Evolutionary conservation across 2,888 invertebrate genomes (phyloP), one percentile per base, ranked within the genome.

Genomic region (Caenorhabditis zanzibari): DNA sequence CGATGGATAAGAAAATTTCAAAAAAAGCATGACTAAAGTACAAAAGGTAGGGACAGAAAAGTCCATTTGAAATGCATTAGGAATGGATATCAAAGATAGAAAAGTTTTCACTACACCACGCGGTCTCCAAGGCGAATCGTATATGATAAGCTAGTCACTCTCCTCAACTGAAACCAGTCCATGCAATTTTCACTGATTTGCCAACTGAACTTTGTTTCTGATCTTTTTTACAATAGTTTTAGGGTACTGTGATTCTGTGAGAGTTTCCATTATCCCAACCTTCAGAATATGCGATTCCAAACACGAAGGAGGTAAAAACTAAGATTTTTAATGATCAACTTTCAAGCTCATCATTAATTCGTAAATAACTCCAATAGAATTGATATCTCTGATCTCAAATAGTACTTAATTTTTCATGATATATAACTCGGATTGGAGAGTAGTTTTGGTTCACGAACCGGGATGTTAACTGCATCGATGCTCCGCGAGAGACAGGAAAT

Each of bases 281-380:
- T 14, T 12, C 2, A 44, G 44, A 44, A 44, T 41, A 5, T 22
- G 12, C 22, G n/a, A 22, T 26, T 54, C 14, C 32, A 7, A 32
- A 32, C 32, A 32, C 32, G 7, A n/a, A n/a, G n/a, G n/a, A n/a
- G n/a, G n/a, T n/a, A n/a, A n/a, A n/a, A n/a, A n/a, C n/a, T 32
- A 32, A 32, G 7, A 32, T 3, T 2, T 54, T 5, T 26, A 10
- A 26, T 24, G 14, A 61, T 41, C 38, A 61, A 61, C 41, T 41
- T 41, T 61, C 24, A 19, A 61, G 41, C 14, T 61, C 61, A 14
- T 41, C 41, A 61, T 61, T 24, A 61, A 61, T 14, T 14, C 24
- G 24, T 38, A 38, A 38, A 38, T 12, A 38, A 38, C 38, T 38
- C 9, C 10, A 12, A 12, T 38, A 32, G 38, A 10, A 38, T 38